phyloP scores from a whole-genome alignment of 2,113 vertebrate species.

The Thamnaconus septentrionalis region DNA sequence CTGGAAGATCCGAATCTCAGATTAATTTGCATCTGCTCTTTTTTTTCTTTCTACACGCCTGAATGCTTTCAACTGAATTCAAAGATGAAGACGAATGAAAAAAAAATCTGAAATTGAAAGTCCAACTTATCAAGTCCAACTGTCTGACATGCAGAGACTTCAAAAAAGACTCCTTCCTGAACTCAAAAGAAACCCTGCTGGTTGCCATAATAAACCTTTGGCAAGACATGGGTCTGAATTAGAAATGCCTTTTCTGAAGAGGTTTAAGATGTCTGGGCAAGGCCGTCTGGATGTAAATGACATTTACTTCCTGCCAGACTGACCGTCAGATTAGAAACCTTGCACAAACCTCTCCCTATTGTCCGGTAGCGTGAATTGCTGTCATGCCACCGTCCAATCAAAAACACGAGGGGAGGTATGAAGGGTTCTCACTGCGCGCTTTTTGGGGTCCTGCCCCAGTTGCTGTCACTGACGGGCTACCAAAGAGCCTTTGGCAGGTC shows the following conservation, averaged over 20 bases:
- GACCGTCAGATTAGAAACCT: conserved; percentile 20
- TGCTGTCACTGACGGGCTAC: conserved; percentile 57
- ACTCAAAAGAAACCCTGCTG: conserved; percentile 28
- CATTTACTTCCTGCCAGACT: conserved; percentile 21
- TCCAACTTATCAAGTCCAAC: conserved; percentile 18
- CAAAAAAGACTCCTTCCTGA: conserved; percentile 23
- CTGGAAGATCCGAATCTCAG: no score
- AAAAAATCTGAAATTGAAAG: conserved; percentile 33
- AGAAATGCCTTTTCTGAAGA: conserved; percentile 41
- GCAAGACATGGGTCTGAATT: conserved; percentile 49
- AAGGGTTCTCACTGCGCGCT: not conserved
- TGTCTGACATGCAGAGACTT: conserved; percentile 28
- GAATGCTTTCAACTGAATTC: conserved; percentile 15
- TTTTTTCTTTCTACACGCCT: conserved; percentile 50
- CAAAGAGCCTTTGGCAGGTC: conserved; percentile 62
- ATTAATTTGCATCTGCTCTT: conserved; percentile 46
- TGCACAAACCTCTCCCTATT: conserved; percentile 34
- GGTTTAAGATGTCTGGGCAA: conserved; percentile 21
- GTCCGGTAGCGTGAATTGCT: conserved; percentile 40
- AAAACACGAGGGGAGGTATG: conserved; percentile 12
- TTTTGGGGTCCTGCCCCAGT: conserved; percentile 30
- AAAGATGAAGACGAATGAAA: conserved; percentile 30
- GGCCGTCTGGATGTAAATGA: conserved; percentile 15
- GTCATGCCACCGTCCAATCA: conserved; percentile 33
- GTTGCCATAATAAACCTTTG: conserved; percentile 46